Base-by-base conservation (phyloP, 2,113 vertebrate genomes). In the Mystacornis crossleyi region DNA sequence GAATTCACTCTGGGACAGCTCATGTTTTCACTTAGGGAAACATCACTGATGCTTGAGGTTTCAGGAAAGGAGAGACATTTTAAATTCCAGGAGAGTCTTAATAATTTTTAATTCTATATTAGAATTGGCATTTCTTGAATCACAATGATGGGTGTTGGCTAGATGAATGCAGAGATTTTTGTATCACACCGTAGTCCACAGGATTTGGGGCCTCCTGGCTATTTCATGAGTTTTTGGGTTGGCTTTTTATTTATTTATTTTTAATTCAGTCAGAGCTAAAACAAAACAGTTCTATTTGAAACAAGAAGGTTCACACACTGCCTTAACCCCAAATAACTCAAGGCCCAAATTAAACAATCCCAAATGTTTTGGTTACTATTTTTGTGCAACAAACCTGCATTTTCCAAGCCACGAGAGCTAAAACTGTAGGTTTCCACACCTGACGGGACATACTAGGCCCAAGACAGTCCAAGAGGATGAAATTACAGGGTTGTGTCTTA, bases 301-400 rank as follows among this genome's bases (percentile, higher is more conserved):
- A 81, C 0, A 0, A 34, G 36, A 62, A n/a, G 10, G 26, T 79
- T 82, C 66, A 71, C 16, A 12, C 7, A 8, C 29, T 47, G 14
- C 38, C 50, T 64, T 51, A 65, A 65, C 16, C 26, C 1, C 2
- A 78, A 93, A 24, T 23, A 64, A 71, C 43, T 79, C 11, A 74
- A 80, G 28, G 29, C 33, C 21, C 55, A 58, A 80, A 69, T 77
- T 6, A 77, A 80, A 80, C 17, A 48, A 61, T 14, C 23, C 5
- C 36, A 21, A 48, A 24, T 15, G 9, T 38, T 93, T 89, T 57
- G 51, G 14, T 53, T 73, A 40, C 60, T 78, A n/a, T 70, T 93
- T 86, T 31, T 84, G 45, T 38, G 24, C 18, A 74, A 55, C 26
- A 73, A 94, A 38, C 45, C 51, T 60, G 20, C 33, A n/a, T 65